A percentile compares a stretch with the other conserved stretches of the same genome.
These are phyloP conservation scores for Ptychochromis oligacanthus DNA, from an alignment of 2,113 vertebrate species.

Conservation along the genomic window DNA sequence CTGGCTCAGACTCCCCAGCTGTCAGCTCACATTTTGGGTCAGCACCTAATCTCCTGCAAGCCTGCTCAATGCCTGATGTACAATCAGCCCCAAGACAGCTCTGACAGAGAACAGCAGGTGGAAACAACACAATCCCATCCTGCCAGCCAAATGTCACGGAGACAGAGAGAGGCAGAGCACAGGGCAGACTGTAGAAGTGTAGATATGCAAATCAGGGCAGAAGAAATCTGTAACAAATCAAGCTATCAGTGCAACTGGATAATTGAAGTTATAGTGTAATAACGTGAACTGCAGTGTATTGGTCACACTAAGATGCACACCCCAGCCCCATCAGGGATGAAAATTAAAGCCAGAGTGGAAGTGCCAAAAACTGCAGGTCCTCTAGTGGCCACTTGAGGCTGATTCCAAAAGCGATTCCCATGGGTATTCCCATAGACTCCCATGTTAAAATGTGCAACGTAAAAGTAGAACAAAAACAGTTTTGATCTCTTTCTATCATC, in stretches of 20 bases:
- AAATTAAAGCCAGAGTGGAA: neutral
- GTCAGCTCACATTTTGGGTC: constrained; percentile 52
- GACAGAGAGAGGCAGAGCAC: neutral
- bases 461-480: neutral
- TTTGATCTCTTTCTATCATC: neutral
- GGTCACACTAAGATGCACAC: neutral
- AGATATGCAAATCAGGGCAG: neutral
- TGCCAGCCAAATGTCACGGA: constrained; percentile 40
- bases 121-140: constrained; percentile 44
- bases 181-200: neutral
- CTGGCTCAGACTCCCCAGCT: constrained; percentile 44
- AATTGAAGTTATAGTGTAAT: neutral
- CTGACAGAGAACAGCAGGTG: constrained; percentile 68
- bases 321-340: too few relatives aligned
- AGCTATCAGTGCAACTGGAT: neutral
- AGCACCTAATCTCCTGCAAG: constrained; percentile 59
- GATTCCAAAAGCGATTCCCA: neutral
- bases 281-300: neutral
- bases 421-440: neutral
- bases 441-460: rapidly evolving
- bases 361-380: neutral
- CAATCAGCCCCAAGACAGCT: constrained; percentile 40
- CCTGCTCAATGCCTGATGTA: constrained; percentile 37
- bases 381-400: neutral
- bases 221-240: neutral